Evolutionary conservation across 2,888 invertebrate species (phyloP).

Genomic region (Eugnorisma glareosa): DNA sequence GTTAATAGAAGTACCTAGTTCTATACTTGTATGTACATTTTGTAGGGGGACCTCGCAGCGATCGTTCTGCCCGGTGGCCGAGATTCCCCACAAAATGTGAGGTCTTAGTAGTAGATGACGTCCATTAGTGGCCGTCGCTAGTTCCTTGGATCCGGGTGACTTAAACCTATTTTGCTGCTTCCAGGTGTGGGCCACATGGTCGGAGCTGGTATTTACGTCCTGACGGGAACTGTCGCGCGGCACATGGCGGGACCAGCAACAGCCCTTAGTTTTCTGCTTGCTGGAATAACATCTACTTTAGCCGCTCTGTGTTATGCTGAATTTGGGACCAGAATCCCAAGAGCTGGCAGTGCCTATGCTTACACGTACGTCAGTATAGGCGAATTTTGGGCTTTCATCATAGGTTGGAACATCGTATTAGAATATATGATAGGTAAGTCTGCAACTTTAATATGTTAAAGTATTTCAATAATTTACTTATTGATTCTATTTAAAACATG

Average conservation of each 20-base stretch:
- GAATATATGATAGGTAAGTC: constrained; percentile 95
- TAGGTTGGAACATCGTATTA: constrained; percentile 98
- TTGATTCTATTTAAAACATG: background rate
- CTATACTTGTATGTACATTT: constrained; percentile 32
- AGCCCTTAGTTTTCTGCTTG: constrained; percentile 91
- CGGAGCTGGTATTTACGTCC: constrained; percentile 98
- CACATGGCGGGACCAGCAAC: constrained; percentile 96
- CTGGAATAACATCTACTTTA: constrained; percentile 95
- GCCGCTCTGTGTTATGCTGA: constrained; percentile 97
- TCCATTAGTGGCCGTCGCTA: constrained; percentile 32
- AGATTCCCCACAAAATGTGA: constrained; percentile 59
- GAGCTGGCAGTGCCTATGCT: constrained; percentile 97
- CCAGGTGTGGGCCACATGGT: constrained; percentile 98
- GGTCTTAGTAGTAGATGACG: constrained; percentile 46
- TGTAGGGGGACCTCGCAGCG: constrained; percentile 45
- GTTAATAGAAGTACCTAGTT: constrained; percentile 2
- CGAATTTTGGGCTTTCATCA: constrained; percentile 98
- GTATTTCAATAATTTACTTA: background rate
- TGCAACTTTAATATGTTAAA: background rate
- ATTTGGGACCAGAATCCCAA: constrained; percentile 96
- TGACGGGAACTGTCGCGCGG: constrained; percentile 96
- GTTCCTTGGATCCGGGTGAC: background rate
- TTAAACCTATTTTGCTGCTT: constrained; percentile 53
- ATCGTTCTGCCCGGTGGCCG: constrained; percentile 43
- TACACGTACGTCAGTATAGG: constrained; percentile 98